Percentiles rank a stretch among this genome's conserved stretches.
These are phyloP conservation scores for Abscondita cerata DNA, from an alignment of 2,888 invertebrate species.

Conservation along the genomic window DNA sequence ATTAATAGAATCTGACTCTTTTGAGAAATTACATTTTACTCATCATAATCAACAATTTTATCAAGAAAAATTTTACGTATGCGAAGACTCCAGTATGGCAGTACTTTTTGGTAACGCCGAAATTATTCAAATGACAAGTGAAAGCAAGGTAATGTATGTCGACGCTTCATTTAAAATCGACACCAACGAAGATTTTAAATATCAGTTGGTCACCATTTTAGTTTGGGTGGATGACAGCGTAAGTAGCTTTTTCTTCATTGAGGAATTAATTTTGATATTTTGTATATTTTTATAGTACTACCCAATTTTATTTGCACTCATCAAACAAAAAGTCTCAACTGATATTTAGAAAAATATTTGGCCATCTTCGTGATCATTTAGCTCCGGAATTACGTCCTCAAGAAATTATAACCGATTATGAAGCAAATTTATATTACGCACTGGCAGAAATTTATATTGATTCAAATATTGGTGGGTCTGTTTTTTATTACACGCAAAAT, in stretches of 20 bases:
- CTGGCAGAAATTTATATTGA: conserved; percentile 52
- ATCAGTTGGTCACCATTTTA: conserved; percentile 53
- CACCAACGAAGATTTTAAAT: conserved; percentile 49
- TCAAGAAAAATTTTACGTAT: conserved; percentile 68
- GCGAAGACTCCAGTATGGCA: conserved; percentile 58
- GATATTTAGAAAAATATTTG: conserved; percentile 52
- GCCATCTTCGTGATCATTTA: conserved; percentile 47
- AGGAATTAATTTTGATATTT: too few relatives aligned
- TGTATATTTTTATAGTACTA: conserved; percentile 38
- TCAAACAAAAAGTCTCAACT: conserved; percentile 50
- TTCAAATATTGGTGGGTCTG: conserved; percentile 54
- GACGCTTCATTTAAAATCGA: conserved; percentile 55
- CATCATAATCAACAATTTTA: conserved; percentile 55
- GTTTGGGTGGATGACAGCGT: conserved; percentile 54
- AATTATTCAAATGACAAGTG: conserved; percentile 44
- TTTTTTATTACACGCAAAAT: conserved; percentile 55
- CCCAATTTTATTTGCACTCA: conserved; percentile 51
- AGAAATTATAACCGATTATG: conserved; percentile 56
- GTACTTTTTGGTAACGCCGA: conserved; percentile 52
- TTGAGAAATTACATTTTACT: conserved; percentile 53
- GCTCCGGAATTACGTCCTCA: conserved; percentile 51
- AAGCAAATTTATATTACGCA: conserved; percentile 54
- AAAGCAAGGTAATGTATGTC: conserved; percentile 54
- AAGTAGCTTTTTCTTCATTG: conserved; percentile 42
- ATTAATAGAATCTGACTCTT: conserved; percentile 48